Evolutionary conservation across 2,113 vertebrate genomes (phyloP).

Genomic region (Macrotis lagotis): DNA sequence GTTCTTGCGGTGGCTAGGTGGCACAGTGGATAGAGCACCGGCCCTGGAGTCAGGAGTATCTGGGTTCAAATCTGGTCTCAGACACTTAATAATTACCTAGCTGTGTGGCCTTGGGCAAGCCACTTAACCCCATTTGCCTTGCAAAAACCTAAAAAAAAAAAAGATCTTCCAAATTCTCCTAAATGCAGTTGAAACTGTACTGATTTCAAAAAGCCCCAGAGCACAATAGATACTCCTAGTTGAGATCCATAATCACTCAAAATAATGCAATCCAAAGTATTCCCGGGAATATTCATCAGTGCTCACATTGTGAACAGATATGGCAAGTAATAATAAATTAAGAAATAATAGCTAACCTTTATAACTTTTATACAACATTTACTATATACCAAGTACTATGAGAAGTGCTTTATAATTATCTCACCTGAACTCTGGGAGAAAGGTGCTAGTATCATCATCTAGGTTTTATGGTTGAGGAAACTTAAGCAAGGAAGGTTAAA

Average conservation of each 20-base stretch:
- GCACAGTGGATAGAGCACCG: too few relatives aligned
- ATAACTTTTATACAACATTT: neutral
- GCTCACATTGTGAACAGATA: neutral
- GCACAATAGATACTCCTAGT: neutral
- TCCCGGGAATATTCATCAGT: too few relatives aligned
- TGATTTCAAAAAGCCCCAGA: neutral
- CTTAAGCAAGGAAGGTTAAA: neutral
- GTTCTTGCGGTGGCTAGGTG: too few relatives aligned
- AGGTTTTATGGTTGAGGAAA: neutral
- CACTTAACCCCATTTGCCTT: too few relatives aligned
- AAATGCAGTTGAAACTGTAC: neutral
- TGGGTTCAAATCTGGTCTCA: too few relatives aligned
- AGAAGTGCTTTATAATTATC: neutral
- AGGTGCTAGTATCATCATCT: neutral
- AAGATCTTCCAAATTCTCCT: neutral
- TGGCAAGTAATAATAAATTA: neutral
- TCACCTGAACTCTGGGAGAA: neutral
- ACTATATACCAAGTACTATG: neutral
- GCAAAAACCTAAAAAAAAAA: too few relatives aligned
- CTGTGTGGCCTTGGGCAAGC: too few relatives aligned
- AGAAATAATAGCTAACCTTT: neutral
- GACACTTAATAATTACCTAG: too few relatives aligned
- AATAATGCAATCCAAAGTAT: neutral
- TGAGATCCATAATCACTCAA: neutral
- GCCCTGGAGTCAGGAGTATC: too few relatives aligned